Conservation (phyloP, 2,797 vertebrate species). For the Pogoniulus pusillus region DNA sequence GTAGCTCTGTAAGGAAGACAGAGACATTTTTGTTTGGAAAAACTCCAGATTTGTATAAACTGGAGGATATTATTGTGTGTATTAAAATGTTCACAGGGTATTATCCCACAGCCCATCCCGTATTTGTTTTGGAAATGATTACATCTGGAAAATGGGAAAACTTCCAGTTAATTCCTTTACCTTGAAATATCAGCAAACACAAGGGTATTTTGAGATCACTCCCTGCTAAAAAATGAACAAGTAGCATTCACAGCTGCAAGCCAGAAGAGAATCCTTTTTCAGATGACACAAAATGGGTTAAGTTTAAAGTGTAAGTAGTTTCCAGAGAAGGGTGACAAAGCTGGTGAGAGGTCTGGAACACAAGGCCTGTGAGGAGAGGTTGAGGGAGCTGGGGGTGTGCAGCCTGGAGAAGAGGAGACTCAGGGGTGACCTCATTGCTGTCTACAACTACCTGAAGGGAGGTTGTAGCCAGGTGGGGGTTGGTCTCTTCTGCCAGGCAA, state of each 20-base stretch:
- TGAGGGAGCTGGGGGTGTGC: too few species aligned
- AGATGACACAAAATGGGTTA: slow-evolving; percentile 53
- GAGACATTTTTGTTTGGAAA: slow-evolving; percentile 40
- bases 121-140: slow-evolving; percentile 76
- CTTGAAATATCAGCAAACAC: slow-evolving; percentile 75
- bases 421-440: too few species aligned
- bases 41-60: slow-evolving; percentile 58
- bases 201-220: slow-evolving; percentile 69
- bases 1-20: slow-evolving; percentile 9
- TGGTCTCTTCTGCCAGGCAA: too few species aligned
- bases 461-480: too few species aligned
- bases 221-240: slow-evolving; percentile 58
- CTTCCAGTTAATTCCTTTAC: slow-evolving; percentile 77
- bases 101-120: slow-evolving; percentile 65
- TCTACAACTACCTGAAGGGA: too few species aligned
- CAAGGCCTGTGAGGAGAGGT: too few species aligned
- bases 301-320: slow-evolving; percentile 27
- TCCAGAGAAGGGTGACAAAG: slow-evolving; percentile 21
- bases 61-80: slow-evolving; percentile 62
- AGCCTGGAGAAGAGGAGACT: too few species aligned
- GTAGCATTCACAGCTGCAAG: slow-evolving; percentile 44
- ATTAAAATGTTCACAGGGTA: slow-evolving; percentile 70
- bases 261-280: slow-evolving; percentile 50
- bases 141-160: slow-evolving; percentile 75
- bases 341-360: too few species aligned